Conservation (phyloP, 2,888 invertebrate species). For the Cryptus viduatorius region DNA sequence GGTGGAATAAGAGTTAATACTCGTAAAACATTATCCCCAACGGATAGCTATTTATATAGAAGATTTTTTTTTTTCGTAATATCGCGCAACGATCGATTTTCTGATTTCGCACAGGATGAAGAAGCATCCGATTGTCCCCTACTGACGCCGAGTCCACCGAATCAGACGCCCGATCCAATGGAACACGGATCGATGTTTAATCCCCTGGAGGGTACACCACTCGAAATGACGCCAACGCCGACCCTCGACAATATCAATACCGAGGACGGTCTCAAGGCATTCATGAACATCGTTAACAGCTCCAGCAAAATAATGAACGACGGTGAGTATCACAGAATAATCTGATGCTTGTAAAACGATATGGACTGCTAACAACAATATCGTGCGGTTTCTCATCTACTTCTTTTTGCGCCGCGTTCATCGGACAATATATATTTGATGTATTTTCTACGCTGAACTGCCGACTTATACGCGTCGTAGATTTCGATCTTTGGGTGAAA, state of each 20-base stretch:
- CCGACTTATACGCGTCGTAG: background rate
- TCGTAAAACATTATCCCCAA: background rate
- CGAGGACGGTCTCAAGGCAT: constrained; percentile 81
- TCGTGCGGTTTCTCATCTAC: background rate
- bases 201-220: constrained; percentile 76
- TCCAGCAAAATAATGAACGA: constrained; percentile 81
- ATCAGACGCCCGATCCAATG: constrained; percentile 82
- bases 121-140: constrained; percentile 90
- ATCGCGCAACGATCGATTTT: background rate
- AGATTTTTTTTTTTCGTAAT: no score
- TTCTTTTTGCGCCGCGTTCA: background rate
- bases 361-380: background rate
- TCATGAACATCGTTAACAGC: constrained; percentile 82
- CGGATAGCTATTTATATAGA: background rate
- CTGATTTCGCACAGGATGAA: constrained; percentile 82
- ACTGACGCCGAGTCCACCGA: constrained; percentile 88
- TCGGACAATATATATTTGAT: background rate
- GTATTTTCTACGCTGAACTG: background rate
- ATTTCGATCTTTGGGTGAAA: no score
- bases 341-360: background rate
- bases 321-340: constrained; percentile 73
- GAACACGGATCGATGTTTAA: constrained; percentile 76
- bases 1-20: background rate
- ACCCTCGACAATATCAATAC: constrained; percentile 80
- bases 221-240: constrained; percentile 77